Conservation (phyloP, 1,140 invertebrate genomes). For the Glossosoma conforme region DNA sequence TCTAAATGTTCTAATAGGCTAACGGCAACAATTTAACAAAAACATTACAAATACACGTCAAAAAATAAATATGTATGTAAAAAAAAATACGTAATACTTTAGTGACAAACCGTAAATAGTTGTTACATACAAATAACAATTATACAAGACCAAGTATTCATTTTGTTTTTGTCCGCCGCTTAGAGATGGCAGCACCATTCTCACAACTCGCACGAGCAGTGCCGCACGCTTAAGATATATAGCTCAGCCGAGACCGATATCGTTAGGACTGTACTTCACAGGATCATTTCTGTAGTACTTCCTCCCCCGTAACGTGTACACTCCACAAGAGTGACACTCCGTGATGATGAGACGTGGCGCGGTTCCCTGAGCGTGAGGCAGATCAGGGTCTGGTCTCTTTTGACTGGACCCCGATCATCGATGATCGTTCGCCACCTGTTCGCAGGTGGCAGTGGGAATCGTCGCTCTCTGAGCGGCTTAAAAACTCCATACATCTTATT, state of each 20-base stretch:
- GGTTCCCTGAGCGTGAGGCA: slow-evolving; percentile 25
- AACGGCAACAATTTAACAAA: too few relatives aligned
- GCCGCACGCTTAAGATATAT: background rate
- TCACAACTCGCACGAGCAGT: background rate
- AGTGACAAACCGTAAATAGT: too few relatives aligned
- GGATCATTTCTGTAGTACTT: slow-evolving; percentile 29
- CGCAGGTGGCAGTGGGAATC: slow-evolving; percentile 7
- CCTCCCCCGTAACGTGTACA: slow-evolving; percentile 23
- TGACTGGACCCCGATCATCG: slow-evolving; percentile 6
- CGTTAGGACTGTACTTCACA: slow-evolving; percentile 27
- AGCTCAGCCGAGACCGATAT: too few relatives aligned
- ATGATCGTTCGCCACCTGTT: slow-evolving; percentile 22
- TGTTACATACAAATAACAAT: too few relatives aligned
- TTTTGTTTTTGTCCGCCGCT: too few relatives aligned
- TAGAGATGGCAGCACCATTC: too few relatives aligned
- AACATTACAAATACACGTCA: too few relatives aligned
- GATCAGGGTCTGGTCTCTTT: background rate
- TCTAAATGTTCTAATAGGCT: too few relatives aligned
- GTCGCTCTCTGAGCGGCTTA: slow-evolving; percentile 25
- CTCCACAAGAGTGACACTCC: slow-evolving; percentile 18
- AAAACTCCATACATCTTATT: too few relatives aligned
- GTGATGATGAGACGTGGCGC: slow-evolving; percentile 26
- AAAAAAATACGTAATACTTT: too few relatives aligned
- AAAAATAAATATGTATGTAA: too few relatives aligned
- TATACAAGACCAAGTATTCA: too few relatives aligned